Percentiles rank a stretch among this genome's conserved stretches.
Evolutionary conservation across 2,888 invertebrate species (phyloP).

Genomic region (Agonum fuliginosum): DNA sequence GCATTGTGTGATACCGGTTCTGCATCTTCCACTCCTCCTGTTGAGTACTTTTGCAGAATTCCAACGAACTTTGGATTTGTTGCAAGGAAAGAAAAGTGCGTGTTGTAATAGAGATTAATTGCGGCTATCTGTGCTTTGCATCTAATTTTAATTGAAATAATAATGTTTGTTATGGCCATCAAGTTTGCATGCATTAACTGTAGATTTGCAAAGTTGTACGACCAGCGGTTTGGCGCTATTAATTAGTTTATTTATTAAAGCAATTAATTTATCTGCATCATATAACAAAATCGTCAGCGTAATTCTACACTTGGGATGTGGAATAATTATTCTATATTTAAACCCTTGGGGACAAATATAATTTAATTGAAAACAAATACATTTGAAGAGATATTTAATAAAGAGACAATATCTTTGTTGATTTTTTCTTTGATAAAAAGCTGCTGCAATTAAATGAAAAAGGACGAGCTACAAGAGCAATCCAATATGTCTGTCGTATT

Average conservation of each 20-base stretch:
- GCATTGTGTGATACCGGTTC: constrained; percentile 2
- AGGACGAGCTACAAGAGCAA: no score
- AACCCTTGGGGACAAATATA: neutral
- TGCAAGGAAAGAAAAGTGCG: neutral
- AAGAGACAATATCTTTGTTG: no score
- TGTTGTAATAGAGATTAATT: neutral
- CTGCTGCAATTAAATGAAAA: no score
- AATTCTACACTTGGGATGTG: constrained; percentile 7
- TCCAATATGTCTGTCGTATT: neutral
- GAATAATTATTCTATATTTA: constrained; percentile 21
- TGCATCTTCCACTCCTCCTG: neutral
- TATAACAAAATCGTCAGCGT: constrained; percentile 28
- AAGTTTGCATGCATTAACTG: neutral
- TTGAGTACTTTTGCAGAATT: neutral
- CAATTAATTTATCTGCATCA: constrained; percentile 33
- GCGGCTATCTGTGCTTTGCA: neutral
- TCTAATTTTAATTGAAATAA: constrained; percentile 13
- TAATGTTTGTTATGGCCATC: neutral
- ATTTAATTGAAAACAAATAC: neutral
- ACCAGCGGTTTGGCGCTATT: constrained; percentile 4
- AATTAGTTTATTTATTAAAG: constrained; percentile 33
- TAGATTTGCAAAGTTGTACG: neutral
- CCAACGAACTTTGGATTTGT: neutral
- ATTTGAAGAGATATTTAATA: no score
- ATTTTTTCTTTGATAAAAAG: no score